Evolutionary conservation across 1,140 invertebrate genomes (phyloP), one percentile per base, ranked within the genome.

Genomic region (Lasioglossum baleicum): DNA sequence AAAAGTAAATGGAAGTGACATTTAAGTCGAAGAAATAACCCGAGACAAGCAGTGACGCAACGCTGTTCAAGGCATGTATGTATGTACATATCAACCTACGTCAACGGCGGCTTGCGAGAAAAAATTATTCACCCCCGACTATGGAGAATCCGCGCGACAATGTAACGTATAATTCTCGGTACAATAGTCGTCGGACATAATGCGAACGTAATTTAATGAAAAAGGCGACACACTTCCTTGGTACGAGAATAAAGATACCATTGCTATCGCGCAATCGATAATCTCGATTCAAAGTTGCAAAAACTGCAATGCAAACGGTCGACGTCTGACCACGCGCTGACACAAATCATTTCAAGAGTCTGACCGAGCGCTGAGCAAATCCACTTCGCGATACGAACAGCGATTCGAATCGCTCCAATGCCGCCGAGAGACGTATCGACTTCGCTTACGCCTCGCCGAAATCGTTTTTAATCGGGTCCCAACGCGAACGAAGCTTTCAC

Each of bases 261-360:
- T 73, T 40, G 10, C 13, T 42, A 65, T 48, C 69, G n/a, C 31
- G 42, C 8, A 64, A 78, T 71, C 76, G 26, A 79, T 73, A 73
- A 17, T 65, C 61, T 7, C 17, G 17, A 10, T n/a, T 10, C 5
- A 40, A 40, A 35, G 35, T 72, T 64, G 51, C 2, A 44, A 77
- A 70, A 31, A 73, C 35, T 42, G 26, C 26, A 35, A 3, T 35
- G 35, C 40, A 48, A 44, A 7, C n/a, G 20, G n/a, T 13, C n/a
- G 40, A 10, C 26, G 76, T 31, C 70, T 73, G 70, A 66, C 61
- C 42, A 79, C 40, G 17, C 70, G 26, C 26, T 48, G 69, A 79
- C 40, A 66, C 40, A 35, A 66, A 79, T 79, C 76, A 73, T 70
- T 79, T 58, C 17, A 53, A 58, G 26, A 35, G 22, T 17, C 70